Base-by-base conservation (phyloP, 2,797 vertebrate species). In the Glyptemys insculpta region DNA sequence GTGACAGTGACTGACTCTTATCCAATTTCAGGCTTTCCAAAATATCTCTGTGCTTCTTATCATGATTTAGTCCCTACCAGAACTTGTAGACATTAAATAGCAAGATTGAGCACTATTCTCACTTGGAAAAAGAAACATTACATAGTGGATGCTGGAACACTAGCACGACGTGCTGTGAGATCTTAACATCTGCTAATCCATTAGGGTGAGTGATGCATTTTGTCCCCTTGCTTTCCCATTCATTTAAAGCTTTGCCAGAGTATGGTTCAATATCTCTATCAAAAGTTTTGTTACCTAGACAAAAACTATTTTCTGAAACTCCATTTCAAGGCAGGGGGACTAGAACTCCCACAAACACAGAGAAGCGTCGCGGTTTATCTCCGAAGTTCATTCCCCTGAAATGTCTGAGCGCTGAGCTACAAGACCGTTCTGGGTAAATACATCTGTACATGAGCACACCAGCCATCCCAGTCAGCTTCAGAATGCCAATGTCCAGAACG, bases 181-280 rank as follows among this genome's bases (percentile, higher is more conserved):
- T 95, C 87, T 92, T 94, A 86, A 92, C 88, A 88, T 95, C 91
- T 97, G 93, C 96, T 85, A 78, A 92, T 96, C 90, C 85, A 89
- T 92, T 92, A 94, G 93, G 79, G 92, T 96, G 95, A 98, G 92
- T 97, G 93, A 97, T 91, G 94, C 56, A 82, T 96, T 96, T 91
- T 88, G 82, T 89, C 93, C 96, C 94, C 95, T 93, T 94, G 57
- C 89, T 96, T 97, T 97, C 95, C 82, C 27, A 91, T 96, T 97
- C 97, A 89, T 97, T 97, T 97, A 96, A 97, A 96, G 85, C 94
- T 96, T 97, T 94, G 94, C 96, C 94, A 96, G 95, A 96, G 95
- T 92, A 86, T 97, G 87, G 93, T 96, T 96, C 89, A 96, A 97
- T 90, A 88, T 93, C 92, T 97, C 90, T 93, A 95, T 96, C 88